Percentiles rank a stretch among this genome's conserved stretches.
phyloP scores from a whole-genome alignment of 64 coral and sea anemone genomes.

The Actinia tenebrosa region DNA sequence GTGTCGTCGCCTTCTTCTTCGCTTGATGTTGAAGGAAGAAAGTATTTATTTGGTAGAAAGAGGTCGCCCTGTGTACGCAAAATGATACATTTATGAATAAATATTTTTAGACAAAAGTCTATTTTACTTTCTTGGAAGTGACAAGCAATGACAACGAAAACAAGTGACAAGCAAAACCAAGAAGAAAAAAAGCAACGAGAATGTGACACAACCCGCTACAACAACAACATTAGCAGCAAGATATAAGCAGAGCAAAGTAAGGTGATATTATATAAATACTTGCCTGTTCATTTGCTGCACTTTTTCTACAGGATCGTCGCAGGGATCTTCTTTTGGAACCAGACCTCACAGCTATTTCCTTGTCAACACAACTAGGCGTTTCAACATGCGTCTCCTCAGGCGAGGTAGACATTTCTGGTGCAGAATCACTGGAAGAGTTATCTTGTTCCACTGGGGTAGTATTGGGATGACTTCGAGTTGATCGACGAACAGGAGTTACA shows the following conservation, averaged over 20 bases:
- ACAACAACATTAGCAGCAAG: too few species aligned
- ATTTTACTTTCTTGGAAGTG: too few species aligned
- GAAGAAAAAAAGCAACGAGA: too few species aligned
- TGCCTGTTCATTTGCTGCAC: neutral
- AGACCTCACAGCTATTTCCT: neutral
- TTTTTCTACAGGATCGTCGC: neutral
- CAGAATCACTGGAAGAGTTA: neutral
- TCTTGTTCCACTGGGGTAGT: neutral
- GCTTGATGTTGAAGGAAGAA: neutral
- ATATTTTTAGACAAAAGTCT: too few species aligned
- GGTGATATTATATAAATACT: neutral
- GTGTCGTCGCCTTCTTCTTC: neutral
- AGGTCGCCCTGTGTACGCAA: neutral
- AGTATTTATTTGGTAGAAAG: neutral
- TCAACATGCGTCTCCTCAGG: neutral
- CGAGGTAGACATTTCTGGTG: neutral
- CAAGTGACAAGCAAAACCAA: too few species aligned
- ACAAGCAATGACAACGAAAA: too few species aligned
- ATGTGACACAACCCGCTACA: too few species aligned
- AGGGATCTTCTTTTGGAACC: conserved; percentile 6
- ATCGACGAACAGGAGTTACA: neutral
- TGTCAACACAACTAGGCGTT: neutral
- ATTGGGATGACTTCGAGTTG: neutral
- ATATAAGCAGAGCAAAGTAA: too few species aligned
- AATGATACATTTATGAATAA: neutral